Evolutionary conservation across 2,888 invertebrate species (phyloP).

Genomic region (Cerastis leucographa): DNA sequence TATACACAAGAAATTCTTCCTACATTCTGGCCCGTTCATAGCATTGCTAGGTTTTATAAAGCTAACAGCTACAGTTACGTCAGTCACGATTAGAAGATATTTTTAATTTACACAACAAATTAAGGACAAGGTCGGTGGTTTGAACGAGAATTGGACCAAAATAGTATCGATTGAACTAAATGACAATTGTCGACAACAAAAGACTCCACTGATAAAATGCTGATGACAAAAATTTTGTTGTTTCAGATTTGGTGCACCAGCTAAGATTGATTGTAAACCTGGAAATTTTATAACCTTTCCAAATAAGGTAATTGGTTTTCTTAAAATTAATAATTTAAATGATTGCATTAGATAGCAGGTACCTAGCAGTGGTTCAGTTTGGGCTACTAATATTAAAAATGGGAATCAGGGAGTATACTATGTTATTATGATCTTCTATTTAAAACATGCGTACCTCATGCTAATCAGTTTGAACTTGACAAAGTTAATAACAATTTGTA

Average conservation of each 20-base stretch:
- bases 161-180: conserved; percentile 57
- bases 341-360: not conserved
- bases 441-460: conserved; percentile 18
- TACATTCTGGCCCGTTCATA: conserved; percentile 45
- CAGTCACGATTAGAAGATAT: conserved; percentile 49
- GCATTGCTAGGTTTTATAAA: conserved; percentile 38
- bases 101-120: conserved; percentile 65
- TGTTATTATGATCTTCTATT: conserved; percentile 13
- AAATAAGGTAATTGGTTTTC: conserved; percentile 64
- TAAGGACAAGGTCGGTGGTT: conserved; percentile 71
- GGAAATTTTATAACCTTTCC: conserved; percentile 71
- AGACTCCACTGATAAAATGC: not conserved
- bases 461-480: conserved; percentile 60
- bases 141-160: conserved; percentile 57
- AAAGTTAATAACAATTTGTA: conserved; percentile 55
- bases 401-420: not conserved
- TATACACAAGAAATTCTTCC: conserved; percentile 51
- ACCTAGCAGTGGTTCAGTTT: not conserved
- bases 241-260: conserved; percentile 72
- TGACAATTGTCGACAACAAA: conserved; percentile 35
- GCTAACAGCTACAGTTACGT: conserved; percentile 30
- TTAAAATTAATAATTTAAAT: not conserved
- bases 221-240: conserved; percentile 56
- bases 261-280: conserved; percentile 64
- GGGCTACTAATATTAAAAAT: not conserved